A percentile compares a stretch with the other conserved stretches of the same genome.
Conservation (phyloP, 2,888 invertebrate species). For the Archips crataeganus region DNA sequence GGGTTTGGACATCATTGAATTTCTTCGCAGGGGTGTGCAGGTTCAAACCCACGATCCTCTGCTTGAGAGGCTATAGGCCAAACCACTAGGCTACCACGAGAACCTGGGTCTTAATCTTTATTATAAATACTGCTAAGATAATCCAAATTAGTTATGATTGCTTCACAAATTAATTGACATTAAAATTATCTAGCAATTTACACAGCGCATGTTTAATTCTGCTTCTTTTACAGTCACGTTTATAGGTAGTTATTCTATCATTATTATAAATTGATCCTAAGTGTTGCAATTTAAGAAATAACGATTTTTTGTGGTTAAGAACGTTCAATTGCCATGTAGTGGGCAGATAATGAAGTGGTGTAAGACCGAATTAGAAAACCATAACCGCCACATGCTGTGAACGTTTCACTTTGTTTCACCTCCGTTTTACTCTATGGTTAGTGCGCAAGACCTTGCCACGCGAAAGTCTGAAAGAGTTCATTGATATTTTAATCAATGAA, state of each 20-base stretch:
- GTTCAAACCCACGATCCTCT: too few species aligned
- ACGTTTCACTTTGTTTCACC: constrained; percentile 37
- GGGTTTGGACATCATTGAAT: too few species aligned
- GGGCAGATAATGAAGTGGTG: constrained; percentile 36
- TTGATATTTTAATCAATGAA: constrained; percentile 8
- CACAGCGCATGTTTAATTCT: not conserved
- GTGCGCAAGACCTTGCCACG: constrained; percentile 28
- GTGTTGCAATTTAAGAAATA: not conserved
- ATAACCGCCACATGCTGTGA: constrained; percentile 38
- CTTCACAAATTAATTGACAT: not conserved
- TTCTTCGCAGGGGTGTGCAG: too few species aligned
- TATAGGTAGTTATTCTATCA: not conserved
- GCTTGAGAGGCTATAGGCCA: too few species aligned
- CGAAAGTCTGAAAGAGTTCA: constrained; percentile 17
- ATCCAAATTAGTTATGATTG: not conserved
- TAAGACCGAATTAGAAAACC: constrained; percentile 30
- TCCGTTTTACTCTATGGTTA: constrained; percentile 20
- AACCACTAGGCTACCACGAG: too few species aligned
- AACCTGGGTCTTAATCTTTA: too few species aligned
- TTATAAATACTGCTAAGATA: not conserved
- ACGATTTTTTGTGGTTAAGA: constrained; percentile 21
- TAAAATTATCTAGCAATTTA: not conserved
- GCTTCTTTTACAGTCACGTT: not conserved
- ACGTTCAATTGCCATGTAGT: constrained; percentile 34
- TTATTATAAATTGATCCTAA: constrained; percentile 1